Conservation (phyloP, 2,888 invertebrate species). For the Hypomecis atomaria region DNA sequence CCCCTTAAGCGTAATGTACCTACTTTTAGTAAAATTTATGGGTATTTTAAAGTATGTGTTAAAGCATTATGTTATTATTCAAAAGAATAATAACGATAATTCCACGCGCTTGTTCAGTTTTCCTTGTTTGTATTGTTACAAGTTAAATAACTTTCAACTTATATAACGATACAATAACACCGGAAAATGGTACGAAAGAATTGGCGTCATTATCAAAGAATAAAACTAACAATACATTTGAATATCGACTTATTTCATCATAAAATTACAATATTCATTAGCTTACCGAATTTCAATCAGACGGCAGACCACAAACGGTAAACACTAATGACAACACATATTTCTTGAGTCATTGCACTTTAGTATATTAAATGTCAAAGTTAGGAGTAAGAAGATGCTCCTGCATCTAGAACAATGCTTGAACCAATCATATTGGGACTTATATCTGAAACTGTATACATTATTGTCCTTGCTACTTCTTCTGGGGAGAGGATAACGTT, state of each 20-base stretch:
- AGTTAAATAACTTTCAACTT: neutral
- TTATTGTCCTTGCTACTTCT: constrained; percentile 64
- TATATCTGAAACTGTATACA: constrained; percentile 61
- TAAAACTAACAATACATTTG: neutral
- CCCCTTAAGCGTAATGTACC: too few species aligned
- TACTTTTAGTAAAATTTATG: too few species aligned
- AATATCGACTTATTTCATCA: neutral
- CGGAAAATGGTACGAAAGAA: neutral
- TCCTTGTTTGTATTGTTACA: constrained; percentile 7
- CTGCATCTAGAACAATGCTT: constrained; percentile 60
- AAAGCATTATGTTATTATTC: too few species aligned
- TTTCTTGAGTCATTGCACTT: constrained; percentile 1
- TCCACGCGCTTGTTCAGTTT: neutral
- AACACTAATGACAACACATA: constrained; percentile 3
- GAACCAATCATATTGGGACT: constrained; percentile 60
- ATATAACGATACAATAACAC: neutral
- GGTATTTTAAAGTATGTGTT: too few species aligned
- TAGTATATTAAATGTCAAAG: neutral
- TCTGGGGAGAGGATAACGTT: constrained; percentile 63
- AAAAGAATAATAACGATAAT: too few species aligned
- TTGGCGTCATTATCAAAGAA: too few species aligned
- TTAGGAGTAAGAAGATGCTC: constrained; percentile 50
- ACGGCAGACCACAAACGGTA: too few species aligned
- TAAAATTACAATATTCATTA: neutral
- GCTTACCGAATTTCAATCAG: constrained; percentile 2